Evolutionary conservation across 1,140 invertebrate species (phyloP).

Genomic region (Cydia pomonella): DNA sequence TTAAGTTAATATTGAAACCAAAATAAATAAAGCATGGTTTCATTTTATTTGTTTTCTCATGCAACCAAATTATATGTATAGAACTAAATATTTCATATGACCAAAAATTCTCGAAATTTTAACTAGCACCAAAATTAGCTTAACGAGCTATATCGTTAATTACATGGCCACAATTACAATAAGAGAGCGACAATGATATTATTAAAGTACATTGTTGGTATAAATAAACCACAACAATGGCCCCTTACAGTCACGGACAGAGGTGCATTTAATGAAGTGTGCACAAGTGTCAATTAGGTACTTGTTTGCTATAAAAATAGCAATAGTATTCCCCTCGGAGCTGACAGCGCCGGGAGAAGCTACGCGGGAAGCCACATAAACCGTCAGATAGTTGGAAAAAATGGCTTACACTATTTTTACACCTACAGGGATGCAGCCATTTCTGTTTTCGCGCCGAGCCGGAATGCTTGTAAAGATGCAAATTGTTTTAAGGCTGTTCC

Average conservation of each 20-base stretch:
- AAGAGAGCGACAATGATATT: neutral
- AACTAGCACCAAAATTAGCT: no score
- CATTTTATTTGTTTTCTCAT: no score
- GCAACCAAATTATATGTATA: no score
- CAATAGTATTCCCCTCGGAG: conserved; percentile 31
- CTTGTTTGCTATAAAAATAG: conserved; percentile 45
- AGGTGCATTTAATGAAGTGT: conserved; percentile 51
- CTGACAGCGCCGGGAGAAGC: neutral
- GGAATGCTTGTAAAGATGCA: neutral
- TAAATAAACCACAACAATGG: neutral
- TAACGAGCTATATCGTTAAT: no score
- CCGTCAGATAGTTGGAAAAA: conserved; percentile 23
- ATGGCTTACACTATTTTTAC: conserved; percentile 19
- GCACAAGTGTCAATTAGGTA: conserved; percentile 53
- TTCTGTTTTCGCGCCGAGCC: neutral
- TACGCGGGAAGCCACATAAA: conserved; percentile 11
- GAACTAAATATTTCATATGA: no score
- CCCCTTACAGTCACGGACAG: conserved; percentile 35
- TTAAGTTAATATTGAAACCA: neutral
- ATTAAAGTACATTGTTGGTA: neutral
- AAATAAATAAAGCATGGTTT: no score
- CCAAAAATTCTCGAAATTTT: no score
- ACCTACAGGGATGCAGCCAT: neutral
- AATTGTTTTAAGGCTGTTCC: neutral
- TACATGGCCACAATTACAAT: no score